A percentile compares a stretch with the other conserved stretches of the same genome.
Conservation (phyloP, 2,888 invertebrate species). For the Nomada goodeniana region DNA sequence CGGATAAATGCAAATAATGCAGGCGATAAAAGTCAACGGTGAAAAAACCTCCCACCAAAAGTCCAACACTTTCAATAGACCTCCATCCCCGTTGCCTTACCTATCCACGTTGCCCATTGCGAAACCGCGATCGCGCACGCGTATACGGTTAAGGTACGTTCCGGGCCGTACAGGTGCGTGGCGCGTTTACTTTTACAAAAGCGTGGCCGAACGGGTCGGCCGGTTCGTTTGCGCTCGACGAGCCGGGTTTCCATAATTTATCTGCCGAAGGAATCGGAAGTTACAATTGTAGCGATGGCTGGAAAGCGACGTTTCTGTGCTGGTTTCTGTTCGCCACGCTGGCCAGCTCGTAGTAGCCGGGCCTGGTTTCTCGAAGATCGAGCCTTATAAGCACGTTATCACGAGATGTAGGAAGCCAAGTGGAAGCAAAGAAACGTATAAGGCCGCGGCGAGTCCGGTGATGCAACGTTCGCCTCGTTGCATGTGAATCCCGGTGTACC, state of each 20-base stretch:
- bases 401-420: constrained; percentile 78
- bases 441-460: constrained; percentile 70
- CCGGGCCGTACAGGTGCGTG: constrained; percentile 40
- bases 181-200: constrained; percentile 43
- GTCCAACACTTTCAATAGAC: not conserved
- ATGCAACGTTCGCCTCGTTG: constrained; percentile 69
- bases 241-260: constrained; percentile 31
- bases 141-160: constrained; percentile 32
- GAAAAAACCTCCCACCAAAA: not conserved
- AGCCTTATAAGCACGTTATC: constrained; percentile 79
- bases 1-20: too few relatives aligned
- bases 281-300: constrained; percentile 57
- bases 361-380: constrained; percentile 68
- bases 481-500: constrained; percentile 67
- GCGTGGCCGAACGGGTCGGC: constrained; percentile 16
- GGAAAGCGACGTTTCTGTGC: constrained; percentile 41
- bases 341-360: constrained; percentile 24
- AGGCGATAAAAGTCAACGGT: not conserved
- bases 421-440: constrained; percentile 75
- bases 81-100: not conserved
- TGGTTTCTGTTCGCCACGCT: constrained; percentile 42
- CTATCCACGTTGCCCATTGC: not conserved
- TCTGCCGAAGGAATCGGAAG: constrained; percentile 50
- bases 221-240: not conserved
- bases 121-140: constrained; percentile 17